phyloP scores from a whole-genome alignment of 2,797 vertebrate genomes.

The Urophycis tenuis region DNA sequence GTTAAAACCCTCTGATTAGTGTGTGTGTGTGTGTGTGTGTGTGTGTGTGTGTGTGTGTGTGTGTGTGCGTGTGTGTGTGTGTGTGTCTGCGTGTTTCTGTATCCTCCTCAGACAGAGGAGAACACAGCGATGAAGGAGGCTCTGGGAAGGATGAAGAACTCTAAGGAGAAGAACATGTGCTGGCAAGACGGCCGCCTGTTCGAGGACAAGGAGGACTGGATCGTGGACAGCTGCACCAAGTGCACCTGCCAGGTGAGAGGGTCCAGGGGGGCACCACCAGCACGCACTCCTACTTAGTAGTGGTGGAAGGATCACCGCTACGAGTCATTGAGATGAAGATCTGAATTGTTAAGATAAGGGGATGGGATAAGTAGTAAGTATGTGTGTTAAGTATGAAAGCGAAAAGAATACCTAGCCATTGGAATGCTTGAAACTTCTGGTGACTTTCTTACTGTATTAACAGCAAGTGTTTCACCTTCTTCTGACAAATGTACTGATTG shows the following conservation, averaged over 20 bases:
- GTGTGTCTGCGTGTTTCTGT: conserved; percentile 34
- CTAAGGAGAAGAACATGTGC: conserved; percentile 85
- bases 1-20: background rate
- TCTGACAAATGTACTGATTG: too few relatives aligned
- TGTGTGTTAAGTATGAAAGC: background rate
- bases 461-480: too few relatives aligned
- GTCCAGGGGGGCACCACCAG: background rate
- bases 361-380: background rate
- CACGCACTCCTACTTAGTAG: background rate
- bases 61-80: background rate
- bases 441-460: too few relatives aligned
- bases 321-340: background rate
- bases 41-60: conserved; percentile 27
- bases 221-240: conserved; percentile 96
- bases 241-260: conserved; percentile 89
- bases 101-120: conserved; percentile 80
- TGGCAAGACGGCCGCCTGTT: conserved; percentile 97
- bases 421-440: too few relatives aligned
- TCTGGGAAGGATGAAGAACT: conserved; percentile 81
- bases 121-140: conserved; percentile 90
- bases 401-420: too few relatives aligned
- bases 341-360: background rate
- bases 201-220: conserved; percentile 91
- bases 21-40: background rate
- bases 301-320: background rate